Percentiles rank a stretch among this genome's conserved stretches.
phyloP scores from a whole-genome alignment of 2,113 vertebrate genomes.

The Caracal caracal region DNA sequence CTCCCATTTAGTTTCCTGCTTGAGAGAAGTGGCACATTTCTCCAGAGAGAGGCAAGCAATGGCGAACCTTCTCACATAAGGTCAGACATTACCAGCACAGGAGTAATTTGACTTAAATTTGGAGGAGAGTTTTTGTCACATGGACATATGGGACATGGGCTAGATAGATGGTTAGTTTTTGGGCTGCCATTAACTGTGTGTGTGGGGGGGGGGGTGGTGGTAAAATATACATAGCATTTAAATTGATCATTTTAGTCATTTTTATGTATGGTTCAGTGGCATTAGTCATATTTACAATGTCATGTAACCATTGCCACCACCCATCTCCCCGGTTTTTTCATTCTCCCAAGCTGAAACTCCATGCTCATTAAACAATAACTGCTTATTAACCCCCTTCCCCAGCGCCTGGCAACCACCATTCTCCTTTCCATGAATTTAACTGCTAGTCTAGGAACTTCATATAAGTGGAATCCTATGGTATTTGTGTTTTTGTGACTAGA shows the following conservation, averaged over 20 bases:
- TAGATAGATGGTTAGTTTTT: neutral
- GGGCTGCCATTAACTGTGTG: neutral
- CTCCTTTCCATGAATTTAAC: neutral
- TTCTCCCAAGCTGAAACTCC: neutral
- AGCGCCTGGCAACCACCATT: neutral
- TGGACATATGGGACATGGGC: neutral
- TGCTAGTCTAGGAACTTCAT: neutral
- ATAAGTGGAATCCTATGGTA: neutral
- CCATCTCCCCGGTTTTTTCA: neutral
- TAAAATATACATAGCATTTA: neutral
- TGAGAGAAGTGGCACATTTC: constrained; percentile 47
- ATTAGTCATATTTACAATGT: neutral
- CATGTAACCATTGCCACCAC: neutral
- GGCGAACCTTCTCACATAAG: neutral
- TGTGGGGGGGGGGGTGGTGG: neutral
- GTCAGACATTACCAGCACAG: neutral
- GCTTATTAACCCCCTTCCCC: no score
- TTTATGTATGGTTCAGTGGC: neutral
- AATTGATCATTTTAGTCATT: neutral
- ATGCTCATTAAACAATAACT: neutral
- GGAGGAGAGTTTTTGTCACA: neutral
- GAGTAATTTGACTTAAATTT: neutral
- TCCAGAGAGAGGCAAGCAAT: neutral
- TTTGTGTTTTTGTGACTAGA: neutral
- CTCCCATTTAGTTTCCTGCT: constrained; percentile 26